Evolutionary conservation across 2,797 vertebrate species (phyloP).

Genomic region (Bryconaethiops microstoma): DNA sequence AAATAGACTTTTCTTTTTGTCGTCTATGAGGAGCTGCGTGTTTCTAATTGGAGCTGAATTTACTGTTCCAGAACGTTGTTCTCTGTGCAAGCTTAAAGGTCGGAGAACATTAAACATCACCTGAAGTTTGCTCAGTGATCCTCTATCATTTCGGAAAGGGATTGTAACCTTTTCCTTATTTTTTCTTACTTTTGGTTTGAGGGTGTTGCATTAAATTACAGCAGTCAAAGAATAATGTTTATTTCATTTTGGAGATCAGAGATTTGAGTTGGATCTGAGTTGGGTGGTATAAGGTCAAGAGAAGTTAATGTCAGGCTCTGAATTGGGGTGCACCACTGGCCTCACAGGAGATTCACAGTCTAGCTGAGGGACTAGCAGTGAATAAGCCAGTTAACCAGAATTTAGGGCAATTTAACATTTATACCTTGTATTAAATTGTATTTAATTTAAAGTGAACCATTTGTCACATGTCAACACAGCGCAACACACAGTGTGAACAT

Average conservation of each 20-base stretch:
- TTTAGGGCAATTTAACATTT: too few relatives aligned
- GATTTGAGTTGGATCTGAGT: neutral
- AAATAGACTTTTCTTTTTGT: neutral
- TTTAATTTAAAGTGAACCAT: too few relatives aligned
- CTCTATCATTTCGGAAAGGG: neutral
- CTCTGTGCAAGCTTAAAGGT: conserved; percentile 6
- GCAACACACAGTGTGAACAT: too few relatives aligned
- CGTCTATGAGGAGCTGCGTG: neutral
- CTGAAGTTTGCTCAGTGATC: neutral
- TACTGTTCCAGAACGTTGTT: neutral
- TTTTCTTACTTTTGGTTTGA: neutral
- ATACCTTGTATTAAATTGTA: too few relatives aligned
- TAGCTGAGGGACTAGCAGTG: too few relatives aligned
- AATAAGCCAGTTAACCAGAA: too few relatives aligned
- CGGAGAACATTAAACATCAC: neutral
- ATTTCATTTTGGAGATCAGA: neutral
- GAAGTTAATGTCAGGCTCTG: neutral
- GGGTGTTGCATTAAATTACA: neutral
- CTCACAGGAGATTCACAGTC: neutral
- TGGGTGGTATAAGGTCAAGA: neutral
- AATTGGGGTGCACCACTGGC: too few relatives aligned
- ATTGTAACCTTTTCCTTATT: neutral
- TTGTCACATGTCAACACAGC: too few relatives aligned
- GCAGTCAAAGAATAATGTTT: neutral
- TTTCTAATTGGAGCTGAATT: conserved; percentile 10